Conservation (phyloP, 2,888 invertebrate species). For the Agelastica alni region DNA sequence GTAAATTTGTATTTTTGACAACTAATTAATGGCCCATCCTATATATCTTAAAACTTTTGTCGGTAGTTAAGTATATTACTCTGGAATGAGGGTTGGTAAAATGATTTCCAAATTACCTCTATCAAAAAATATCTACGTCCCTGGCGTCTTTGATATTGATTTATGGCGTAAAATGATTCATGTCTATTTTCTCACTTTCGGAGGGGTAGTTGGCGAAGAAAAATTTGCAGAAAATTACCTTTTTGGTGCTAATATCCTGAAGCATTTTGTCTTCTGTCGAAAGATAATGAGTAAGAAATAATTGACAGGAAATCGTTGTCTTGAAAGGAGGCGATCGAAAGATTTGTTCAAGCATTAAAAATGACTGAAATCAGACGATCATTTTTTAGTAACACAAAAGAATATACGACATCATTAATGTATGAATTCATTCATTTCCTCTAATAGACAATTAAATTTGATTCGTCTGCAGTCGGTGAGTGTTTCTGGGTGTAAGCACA, state of each 20-base stretch:
- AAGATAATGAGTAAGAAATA: neutral
- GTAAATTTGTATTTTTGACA: no score
- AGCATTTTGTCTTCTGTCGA: constrained; percentile 6
- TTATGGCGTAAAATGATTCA: constrained; percentile 6
- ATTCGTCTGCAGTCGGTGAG: neutral
- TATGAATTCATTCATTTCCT: neutral
- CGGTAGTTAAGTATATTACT: no score
- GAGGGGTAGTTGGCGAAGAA: neutral
- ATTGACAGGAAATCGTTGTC: neutral
- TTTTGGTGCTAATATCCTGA: neutral
- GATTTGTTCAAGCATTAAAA: constrained; percentile 1
- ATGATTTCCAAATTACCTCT: neutral
- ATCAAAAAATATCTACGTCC: neutral
- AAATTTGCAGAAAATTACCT: constrained; percentile 6
- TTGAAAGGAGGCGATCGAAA: neutral
- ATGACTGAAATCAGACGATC: neutral
- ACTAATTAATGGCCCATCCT: no score
- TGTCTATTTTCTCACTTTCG: constrained; percentile 2
- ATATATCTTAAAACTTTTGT: no score
- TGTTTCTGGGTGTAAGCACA: neutral
- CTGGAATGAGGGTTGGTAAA: no score
- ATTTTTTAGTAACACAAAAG: constrained; percentile 1
- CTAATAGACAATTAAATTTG: neutral
- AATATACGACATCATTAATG: neutral
- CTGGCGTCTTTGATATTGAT: constrained; percentile 1